Base-by-base conservation (phyloP, 2,888 invertebrate genomes). In the Dolichomitus sp. region DNA sequence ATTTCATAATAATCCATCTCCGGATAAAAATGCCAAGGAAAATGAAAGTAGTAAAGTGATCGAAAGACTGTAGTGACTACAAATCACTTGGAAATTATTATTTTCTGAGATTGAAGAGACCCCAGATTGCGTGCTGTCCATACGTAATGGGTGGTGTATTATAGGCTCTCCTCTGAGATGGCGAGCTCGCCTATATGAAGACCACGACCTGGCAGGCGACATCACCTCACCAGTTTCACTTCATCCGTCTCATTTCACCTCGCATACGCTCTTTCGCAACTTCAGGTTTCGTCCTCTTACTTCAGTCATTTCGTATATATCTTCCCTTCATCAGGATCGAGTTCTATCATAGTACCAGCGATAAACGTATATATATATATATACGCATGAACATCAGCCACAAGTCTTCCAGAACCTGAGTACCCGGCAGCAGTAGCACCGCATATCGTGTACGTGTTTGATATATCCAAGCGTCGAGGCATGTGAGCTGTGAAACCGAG, bases 371-470 rank as follows among this genome's bases (percentile, higher is more conserved):
- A 37, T 9, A 9, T 37, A 37, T 37, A n/a, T 12, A 27, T 37
- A n/a, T 12, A 27, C 12, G 30, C 17, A 23, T 48, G 37, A 12
- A 12, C 33, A 11, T 37, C 33, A 45, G 45, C 61, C 72, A 45
- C 72, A 37, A 48, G 9, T 57, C 61, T 33, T 61, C 45, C 4
- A 17, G 27, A 59, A 40, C 30, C 42, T 45, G 70, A 72, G 57
- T 48, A 19, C 14, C 37, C 48, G 33, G 30, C 48, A 45, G 19
- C 17, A 48, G 6, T 30, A 59, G 6, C 45, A 48, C 61, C 57
- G 45, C 72, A 61, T 19, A 68, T 45, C 59, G 70, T 27, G 30
- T 59, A 59, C 70, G 37, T 61, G 61, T 61, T 61, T 37, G 30
- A 7, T 17, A 1, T 17, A 37, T 19, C 37, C 33, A 37, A 19